Evolutionary conservation across 2,797 vertebrate genomes (phyloP).

Genomic region (Lacerta agilis): DNA sequence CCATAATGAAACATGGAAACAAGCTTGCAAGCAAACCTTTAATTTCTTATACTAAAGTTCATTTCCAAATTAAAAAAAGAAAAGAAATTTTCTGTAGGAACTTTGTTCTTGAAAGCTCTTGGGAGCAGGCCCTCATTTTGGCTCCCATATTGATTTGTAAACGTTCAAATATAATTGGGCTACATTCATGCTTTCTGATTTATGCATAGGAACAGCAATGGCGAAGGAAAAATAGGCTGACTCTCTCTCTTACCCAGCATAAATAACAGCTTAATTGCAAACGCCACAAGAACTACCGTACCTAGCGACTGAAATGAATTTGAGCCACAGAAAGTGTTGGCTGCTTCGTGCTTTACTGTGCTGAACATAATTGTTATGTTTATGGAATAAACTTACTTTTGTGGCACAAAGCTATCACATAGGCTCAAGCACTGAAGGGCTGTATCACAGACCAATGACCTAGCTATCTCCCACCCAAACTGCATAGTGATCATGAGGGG

Average conservation of each 20-base stretch:
- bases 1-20: constrained; percentile 52
- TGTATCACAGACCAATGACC: constrained; percentile 16
- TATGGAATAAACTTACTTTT: constrained; percentile 59
- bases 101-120: constrained; percentile 11
- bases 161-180: constrained; percentile 54
- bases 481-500: neutral
- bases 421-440: constrained; percentile 44
- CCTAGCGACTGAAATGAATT: constrained; percentile 33
- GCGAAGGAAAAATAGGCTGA: constrained; percentile 40
- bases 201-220: constrained; percentile 49
- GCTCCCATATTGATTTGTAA: constrained; percentile 48
- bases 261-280: constrained; percentile 63
- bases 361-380: constrained; percentile 27
- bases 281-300: constrained; percentile 57
- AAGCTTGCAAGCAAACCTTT: constrained; percentile 66
- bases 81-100: constrained; percentile 45
- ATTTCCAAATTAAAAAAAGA: constrained; percentile 44
- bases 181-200: constrained; percentile 66
- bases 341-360: neutral
- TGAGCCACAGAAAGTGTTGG: constrained; percentile 32
- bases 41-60: constrained; percentile 47
- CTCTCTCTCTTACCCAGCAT: constrained; percentile 46
- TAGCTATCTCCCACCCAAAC: constrained; percentile 19
- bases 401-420: constrained; percentile 32
- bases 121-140: constrained; percentile 29